A percentile compares a stretch with the other conserved stretches of the same genome.
Evolutionary conservation across 23 tunicate genomes (phyloP).

Genomic region (Ascidia mentula): DNA sequence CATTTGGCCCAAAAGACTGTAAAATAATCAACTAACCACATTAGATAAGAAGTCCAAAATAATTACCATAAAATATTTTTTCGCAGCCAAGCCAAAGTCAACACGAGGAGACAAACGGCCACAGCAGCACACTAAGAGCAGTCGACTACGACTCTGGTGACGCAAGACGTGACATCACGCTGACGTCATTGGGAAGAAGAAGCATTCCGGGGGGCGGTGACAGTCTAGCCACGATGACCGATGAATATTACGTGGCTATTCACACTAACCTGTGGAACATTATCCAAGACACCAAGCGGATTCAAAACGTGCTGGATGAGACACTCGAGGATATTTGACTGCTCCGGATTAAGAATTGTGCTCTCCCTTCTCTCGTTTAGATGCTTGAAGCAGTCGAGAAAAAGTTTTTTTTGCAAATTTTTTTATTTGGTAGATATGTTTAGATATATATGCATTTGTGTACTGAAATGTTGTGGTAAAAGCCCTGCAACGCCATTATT

Average conservation of each 20-base stretch:
- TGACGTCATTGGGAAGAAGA: slow-evolving; percentile 19
- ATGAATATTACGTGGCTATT: slow-evolving; percentile 49
- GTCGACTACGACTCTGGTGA: slow-evolving; percentile 18
- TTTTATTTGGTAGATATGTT: too few relatives aligned
- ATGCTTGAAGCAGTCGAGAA: too few relatives aligned
- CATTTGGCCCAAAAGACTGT: too few relatives aligned
- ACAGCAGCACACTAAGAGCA: slow-evolving; percentile 14
- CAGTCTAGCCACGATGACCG: slow-evolving; percentile 56
- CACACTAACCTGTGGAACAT: slow-evolving; percentile 80
- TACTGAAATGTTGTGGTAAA: too few relatives aligned
- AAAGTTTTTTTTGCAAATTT: too few relatives aligned
- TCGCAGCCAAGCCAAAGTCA: background rate
- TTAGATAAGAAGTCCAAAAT: too few relatives aligned
- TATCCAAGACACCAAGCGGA: slow-evolving; percentile 62
- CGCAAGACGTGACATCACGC: slow-evolving; percentile 7
- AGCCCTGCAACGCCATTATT: too few relatives aligned
- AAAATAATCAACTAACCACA: too few relatives aligned
- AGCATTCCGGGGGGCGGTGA: slow-evolving; percentile 15
- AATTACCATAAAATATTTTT: background rate
- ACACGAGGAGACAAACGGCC: slow-evolving; percentile 10
- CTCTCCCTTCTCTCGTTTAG: too few relatives aligned
- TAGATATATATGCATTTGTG: too few relatives aligned
- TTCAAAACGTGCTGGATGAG: slow-evolving; percentile 38
- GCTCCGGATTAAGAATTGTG: background rate
- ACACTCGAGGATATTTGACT: slow-evolving; percentile 29